phyloP scores from a whole-genome alignment of 2,113 vertebrate genomes.

The Cochlearius cochlearius region DNA sequence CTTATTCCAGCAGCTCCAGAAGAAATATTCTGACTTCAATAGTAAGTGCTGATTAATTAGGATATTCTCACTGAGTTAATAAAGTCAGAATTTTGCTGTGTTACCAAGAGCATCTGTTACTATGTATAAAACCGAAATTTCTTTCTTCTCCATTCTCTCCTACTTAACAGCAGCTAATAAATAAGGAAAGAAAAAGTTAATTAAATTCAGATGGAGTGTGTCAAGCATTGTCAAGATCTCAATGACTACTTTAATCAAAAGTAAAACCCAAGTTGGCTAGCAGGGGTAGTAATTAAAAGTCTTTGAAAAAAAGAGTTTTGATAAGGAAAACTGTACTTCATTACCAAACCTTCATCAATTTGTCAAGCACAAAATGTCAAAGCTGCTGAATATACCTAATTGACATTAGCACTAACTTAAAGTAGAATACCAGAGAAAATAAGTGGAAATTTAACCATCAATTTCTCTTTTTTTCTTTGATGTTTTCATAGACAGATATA shows the following conservation, averaged over 20 bases:
- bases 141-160: neutral
- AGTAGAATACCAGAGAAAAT: neutral
- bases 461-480: neutral
- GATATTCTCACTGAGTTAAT: neutral
- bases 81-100: neutral
- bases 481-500: neutral
- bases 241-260: constrained; percentile 48
- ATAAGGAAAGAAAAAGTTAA: neutral
- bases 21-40: neutral
- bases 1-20: neutral
- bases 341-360: neutral
- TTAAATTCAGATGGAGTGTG: constrained; percentile 39
- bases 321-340: neutral
- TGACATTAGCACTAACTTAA: neutral
- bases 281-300: constrained; percentile 24
- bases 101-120: neutral
- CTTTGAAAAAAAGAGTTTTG: neutral
- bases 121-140: neutral
- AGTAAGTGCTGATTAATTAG: neutral
- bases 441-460: neutral
- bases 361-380: constrained; percentile 39
- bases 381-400: neutral
- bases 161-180: neutral
- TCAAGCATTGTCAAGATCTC: constrained; percentile 28
- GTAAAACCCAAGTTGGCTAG: neutral